Evolutionary conservation across 53 echinoderm and acorn worm genomes (phyloP), one percentile per base, ranked within the genome.

Genomic region (Pentamera pediparva): DNA sequence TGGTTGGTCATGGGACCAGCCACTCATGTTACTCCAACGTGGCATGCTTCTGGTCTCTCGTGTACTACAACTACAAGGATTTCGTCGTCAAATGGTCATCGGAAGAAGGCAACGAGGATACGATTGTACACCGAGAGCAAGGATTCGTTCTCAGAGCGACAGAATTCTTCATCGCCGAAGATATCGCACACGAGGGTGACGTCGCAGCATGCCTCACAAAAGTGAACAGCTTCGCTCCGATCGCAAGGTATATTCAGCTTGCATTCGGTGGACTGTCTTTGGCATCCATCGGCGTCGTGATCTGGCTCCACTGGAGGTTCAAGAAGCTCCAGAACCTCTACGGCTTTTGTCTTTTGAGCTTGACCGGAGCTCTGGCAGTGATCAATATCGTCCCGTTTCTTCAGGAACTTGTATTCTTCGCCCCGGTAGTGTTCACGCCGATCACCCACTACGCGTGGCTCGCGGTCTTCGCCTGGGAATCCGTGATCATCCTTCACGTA

Each of bases 401-500:
- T n/a, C 29, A 38, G 17, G 39, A 40, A 9, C 40, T 67, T 6
- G 27, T 29, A 25, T 17, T 27, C 12, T 43, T 67, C 7, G 3
- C 30, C 6, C 41, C 38, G 10, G 8, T 39, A 4, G 38, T 39
- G 9, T 41, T 67, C 13, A 67, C 67, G 13, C 25, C 41, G 12
- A 25, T 67, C 15, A 39, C 40, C 15, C 67, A 67, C 27, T 67
- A 67, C 45, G 18, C 3, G 15, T 67, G 67, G 67, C 18, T 67
- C 27, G 21, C 67, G 3, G 67, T 67, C 2, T 67, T 67, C 41
- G 37, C 25, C 5, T 67, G 67, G 67, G 67, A 41, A 25, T 43
- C 67, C 13, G 38, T 67, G 18, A 67, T 67, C 29, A 67, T 67
- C 27, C 31, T 41, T 27, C 67, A 67, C 27, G 67, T 67, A 5